A percentile compares a stretch with the other conserved stretches of the same genome.
Conservation (phyloP, 2,888 invertebrate species). For the Oscheius sp. region DNA sequence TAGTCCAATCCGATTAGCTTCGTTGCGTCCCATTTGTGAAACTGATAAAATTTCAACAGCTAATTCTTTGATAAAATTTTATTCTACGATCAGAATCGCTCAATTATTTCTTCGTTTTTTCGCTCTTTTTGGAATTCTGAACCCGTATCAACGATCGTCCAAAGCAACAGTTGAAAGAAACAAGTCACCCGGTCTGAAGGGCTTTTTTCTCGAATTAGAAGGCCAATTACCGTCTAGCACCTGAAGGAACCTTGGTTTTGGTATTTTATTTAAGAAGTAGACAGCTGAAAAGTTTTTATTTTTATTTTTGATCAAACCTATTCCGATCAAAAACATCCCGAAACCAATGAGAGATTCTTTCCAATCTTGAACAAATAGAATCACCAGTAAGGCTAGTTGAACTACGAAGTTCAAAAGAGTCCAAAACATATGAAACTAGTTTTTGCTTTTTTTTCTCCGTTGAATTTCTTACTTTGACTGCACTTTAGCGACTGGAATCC, state of each 20-base stretch:
- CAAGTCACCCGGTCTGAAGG: constrained; percentile 33
- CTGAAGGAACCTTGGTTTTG: constrained; percentile 29
- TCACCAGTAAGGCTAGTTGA: constrained; percentile 42
- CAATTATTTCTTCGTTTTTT: no score
- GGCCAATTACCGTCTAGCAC: neutral
- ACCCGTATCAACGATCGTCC: constrained; percentile 41
- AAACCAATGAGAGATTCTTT: constrained; percentile 40
- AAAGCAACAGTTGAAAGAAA: constrained; percentile 42
- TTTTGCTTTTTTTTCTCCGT: neutral
- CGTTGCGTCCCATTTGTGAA: constrained; percentile 36
- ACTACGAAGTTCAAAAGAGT: constrained; percentile 44
- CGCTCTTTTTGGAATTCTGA: constrained; percentile 19
- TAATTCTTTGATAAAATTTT: no score
- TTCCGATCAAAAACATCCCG: no score
- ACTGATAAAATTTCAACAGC: constrained; percentile 7
- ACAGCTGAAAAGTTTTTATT: constrained; percentile 39
- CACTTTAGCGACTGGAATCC: constrained; percentile 41
- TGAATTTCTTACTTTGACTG: constrained; percentile 32
- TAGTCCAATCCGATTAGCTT: constrained; percentile 44
- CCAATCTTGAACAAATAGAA: constrained; percentile 46
- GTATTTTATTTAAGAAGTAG: constrained; percentile 30
- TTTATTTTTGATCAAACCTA: constrained; percentile 34
- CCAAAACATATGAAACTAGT: constrained; percentile 44
- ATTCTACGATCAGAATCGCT: no score
- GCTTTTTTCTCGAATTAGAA: neutral